phyloP scores from a whole-genome alignment of 2,888 invertebrate genomes.

The Esperia sulphurella region DNA sequence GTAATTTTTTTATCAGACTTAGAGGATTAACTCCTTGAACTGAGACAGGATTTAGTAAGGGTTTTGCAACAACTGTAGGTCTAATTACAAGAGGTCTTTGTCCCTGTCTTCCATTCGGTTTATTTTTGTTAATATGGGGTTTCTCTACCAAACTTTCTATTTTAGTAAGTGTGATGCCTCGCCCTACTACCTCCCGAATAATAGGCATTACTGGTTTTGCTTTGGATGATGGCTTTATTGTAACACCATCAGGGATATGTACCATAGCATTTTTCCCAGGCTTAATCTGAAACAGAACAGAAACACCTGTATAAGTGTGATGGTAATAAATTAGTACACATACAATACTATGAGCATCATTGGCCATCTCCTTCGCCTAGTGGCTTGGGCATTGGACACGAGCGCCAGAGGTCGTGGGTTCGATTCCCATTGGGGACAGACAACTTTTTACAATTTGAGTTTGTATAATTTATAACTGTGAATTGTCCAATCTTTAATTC shows the following conservation, averaged over 20 bases:
- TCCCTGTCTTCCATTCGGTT: slow-evolving; percentile 24
- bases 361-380: no score
- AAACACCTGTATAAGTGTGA: neutral
- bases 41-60: slow-evolving; percentile 11
- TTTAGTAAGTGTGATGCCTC: slow-evolving; percentile 32
- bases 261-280: slow-evolving; percentile 62
- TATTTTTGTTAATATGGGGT: slow-evolving; percentile 27
- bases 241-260: slow-evolving; percentile 53
- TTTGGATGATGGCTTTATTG: slow-evolving; percentile 39
- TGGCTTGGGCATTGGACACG: no score
- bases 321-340: neutral
- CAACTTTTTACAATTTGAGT: no score
- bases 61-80: neutral
- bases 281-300: slow-evolving; percentile 16
- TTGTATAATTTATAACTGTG: no score
- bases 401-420: no score
- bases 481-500: no score
- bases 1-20: slow-evolving; percentile 20
- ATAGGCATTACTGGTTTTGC: slow-evolving; percentile 14
- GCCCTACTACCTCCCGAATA: slow-evolving; percentile 25
- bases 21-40: slow-evolving; percentile 24
- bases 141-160: slow-evolving; percentile 14
- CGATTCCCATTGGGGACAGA: no score
- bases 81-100: slow-evolving; percentile 13
- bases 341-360: neutral